Percentiles rank a stretch among this genome's conserved stretches.
Conservation (phyloP, 2,888 invertebrate species). For the Scaptomyza flava region DNA sequence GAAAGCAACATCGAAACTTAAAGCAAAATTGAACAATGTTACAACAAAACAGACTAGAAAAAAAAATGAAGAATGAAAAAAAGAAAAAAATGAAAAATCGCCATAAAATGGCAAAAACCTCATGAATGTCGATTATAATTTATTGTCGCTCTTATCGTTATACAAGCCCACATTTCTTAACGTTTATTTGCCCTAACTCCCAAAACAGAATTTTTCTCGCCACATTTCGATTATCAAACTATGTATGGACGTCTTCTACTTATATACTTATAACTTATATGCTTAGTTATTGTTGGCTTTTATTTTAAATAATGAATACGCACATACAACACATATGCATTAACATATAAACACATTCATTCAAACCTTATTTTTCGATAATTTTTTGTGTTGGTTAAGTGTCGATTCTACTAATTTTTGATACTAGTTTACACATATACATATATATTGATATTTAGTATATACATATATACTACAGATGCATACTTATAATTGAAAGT, state of each 20-base stretch:
- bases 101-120: slow-evolving; percentile 69
- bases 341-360: slow-evolving; percentile 34
- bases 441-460: slow-evolving; percentile 54
- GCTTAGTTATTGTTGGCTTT: slow-evolving; percentile 73
- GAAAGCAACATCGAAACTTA: slow-evolving; percentile 62
- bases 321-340: slow-evolving; percentile 26
- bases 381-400: slow-evolving; percentile 70
- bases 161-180: slow-evolving; percentile 31
- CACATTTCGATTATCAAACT: slow-evolving; percentile 50
- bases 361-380: slow-evolving; percentile 65
- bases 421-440: slow-evolving; percentile 76
- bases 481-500: slow-evolving; percentile 54
- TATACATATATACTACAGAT: slow-evolving; percentile 50
- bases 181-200: slow-evolving; percentile 14
- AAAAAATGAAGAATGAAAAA: slow-evolving; percentile 17
- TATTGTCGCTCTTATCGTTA: slow-evolving; percentile 70
- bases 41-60: slow-evolving; percentile 44
- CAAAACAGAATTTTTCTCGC: slow-evolving; percentile 23
- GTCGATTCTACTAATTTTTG: slow-evolving; percentile 76
- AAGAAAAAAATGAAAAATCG: slow-evolving; percentile 28
- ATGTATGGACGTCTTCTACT: slow-evolving; percentile 62
- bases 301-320: slow-evolving; percentile 55
- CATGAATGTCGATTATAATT: slow-evolving; percentile 74
- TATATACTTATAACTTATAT: slow-evolving; percentile 30
- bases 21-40: slow-evolving; percentile 72